These are phyloP conservation scores for Euborellia annulipes DNA, from an alignment of 1,140 invertebrate species.

Conservation along the genomic window DNA sequence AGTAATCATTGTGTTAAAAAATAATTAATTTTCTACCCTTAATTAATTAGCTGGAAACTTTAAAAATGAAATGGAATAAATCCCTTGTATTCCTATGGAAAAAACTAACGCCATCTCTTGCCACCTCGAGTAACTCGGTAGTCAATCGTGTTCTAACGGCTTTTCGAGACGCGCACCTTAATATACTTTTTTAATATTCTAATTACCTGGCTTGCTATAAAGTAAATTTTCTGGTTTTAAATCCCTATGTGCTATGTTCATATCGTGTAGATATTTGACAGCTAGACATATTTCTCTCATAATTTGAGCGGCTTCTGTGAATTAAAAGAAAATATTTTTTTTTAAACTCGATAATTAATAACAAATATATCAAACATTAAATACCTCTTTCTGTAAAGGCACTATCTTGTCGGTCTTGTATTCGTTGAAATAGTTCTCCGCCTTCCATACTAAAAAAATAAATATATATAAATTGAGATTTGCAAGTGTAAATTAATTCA, in stretches of 20 bases:
- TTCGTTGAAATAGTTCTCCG: conserved; percentile 89
- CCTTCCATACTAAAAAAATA: conserved; percentile 73
- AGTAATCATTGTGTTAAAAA: no score
- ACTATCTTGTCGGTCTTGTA: conserved; percentile 83
- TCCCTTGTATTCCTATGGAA: no score
- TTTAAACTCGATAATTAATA: neutral
- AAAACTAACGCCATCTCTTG: no score
- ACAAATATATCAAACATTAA: conserved; percentile 5
- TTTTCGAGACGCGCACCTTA: no score
- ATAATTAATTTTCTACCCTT: no score
- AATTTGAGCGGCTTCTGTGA: conserved; percentile 72
- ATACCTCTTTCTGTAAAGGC: conserved; percentile 89
- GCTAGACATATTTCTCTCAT: conserved; percentile 93
- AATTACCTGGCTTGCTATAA: conserved; percentile 48
- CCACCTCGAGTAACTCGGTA: no score
- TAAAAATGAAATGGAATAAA: no score
- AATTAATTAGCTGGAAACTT: no score
- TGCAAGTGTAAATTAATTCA: no score
- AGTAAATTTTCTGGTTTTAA: conserved; percentile 87
- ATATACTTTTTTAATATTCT: no score
- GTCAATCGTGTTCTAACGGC: no score
- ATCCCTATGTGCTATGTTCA: conserved; percentile 93
- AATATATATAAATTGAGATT: conserved; percentile 12
- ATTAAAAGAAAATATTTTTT: conserved; percentile 15
- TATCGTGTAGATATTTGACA: conserved; percentile 86